A percentile compares a stretch with the other conserved stretches of the same genome.
Evolutionary conservation across 2,888 invertebrate species (phyloP).

Genomic region (Rotaria sp.): DNA sequence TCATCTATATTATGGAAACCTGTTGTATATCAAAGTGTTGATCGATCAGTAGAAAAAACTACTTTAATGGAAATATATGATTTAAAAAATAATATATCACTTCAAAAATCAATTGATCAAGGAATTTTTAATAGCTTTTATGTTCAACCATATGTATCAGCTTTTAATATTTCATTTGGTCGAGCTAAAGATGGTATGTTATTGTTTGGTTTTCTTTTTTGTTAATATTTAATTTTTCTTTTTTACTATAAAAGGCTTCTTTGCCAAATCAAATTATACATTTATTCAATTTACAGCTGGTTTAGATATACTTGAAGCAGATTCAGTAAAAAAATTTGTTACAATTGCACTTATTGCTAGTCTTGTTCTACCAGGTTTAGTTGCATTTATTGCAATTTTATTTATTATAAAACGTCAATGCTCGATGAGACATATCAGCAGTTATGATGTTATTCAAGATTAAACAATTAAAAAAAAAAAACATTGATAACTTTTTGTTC

Average conservation of each 20-base stretch:
- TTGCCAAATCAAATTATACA: constrained; percentile 7
- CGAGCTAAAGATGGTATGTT: constrained; percentile 1
- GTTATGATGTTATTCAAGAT: not conserved
- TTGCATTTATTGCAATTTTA: not conserved
- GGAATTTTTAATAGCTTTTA: not conserved
- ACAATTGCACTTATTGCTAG: not conserved
- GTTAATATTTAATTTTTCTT: not conserved
- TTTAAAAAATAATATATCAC: not conserved
- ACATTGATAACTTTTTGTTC: not conserved
- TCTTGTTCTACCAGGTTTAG: not conserved
- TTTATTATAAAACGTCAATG: not conserved
- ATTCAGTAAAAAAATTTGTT: constrained; percentile 6
- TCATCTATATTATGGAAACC: not conserved
- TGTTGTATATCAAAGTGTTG: not conserved
- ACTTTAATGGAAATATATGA: constrained; percentile 1
- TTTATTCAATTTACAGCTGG: constrained; percentile 24
- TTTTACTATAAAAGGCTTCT: not conserved
- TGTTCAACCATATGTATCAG: not conserved
- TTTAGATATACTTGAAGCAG: not conserved
- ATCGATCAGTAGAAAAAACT: not conserved
- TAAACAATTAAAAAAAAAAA: not conserved
- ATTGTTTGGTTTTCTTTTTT: not conserved
- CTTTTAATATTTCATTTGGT: not conserved
- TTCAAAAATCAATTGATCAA: not conserved
- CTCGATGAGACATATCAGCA: not conserved